Evolutionary conservation across 2,113 vertebrate species (phyloP).

Genomic region (Garra rufa): DNA sequence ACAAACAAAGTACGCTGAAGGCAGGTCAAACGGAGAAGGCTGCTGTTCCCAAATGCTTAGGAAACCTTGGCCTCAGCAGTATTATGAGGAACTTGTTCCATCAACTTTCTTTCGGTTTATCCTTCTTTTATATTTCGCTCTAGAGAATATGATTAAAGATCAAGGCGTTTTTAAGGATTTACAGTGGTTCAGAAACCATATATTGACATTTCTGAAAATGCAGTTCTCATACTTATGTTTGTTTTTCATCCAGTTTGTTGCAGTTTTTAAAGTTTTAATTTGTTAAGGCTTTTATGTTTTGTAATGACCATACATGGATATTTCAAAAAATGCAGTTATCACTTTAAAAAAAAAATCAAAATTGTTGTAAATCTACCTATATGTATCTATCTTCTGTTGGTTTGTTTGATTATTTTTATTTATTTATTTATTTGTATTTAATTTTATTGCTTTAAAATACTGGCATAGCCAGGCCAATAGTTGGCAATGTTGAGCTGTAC

Average conservation of each 20-base stretch:
- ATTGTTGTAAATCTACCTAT: too few relatives aligned
- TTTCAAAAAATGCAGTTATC: too few relatives aligned
- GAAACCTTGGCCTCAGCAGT: conserved; percentile 3
- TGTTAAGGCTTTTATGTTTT: not conserved
- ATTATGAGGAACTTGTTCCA: not conserved
- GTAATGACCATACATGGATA: not conserved
- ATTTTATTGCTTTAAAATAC: not conserved
- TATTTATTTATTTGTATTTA: too few relatives aligned
- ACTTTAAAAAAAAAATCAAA: too few relatives aligned
- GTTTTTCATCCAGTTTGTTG: not conserved
- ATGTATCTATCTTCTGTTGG: too few relatives aligned
- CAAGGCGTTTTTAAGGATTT: not conserved
- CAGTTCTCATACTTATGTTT: not conserved
- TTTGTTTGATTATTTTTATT: too few relatives aligned
- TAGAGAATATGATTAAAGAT: not conserved
- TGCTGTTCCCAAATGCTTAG: not conserved
- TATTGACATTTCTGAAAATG: not conserved
- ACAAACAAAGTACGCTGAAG: not conserved
- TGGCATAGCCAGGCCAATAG: not conserved
- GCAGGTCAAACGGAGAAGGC: not conserved
- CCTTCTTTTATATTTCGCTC: not conserved
- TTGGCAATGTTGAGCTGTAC: not conserved
- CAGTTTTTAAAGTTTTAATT: too few relatives aligned
- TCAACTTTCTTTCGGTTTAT: not conserved
- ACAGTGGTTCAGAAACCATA: not conserved